Evolutionary conservation across 2,797 vertebrate species (phyloP).

Genomic region (Melanogrammus aeglefinus): DNA sequence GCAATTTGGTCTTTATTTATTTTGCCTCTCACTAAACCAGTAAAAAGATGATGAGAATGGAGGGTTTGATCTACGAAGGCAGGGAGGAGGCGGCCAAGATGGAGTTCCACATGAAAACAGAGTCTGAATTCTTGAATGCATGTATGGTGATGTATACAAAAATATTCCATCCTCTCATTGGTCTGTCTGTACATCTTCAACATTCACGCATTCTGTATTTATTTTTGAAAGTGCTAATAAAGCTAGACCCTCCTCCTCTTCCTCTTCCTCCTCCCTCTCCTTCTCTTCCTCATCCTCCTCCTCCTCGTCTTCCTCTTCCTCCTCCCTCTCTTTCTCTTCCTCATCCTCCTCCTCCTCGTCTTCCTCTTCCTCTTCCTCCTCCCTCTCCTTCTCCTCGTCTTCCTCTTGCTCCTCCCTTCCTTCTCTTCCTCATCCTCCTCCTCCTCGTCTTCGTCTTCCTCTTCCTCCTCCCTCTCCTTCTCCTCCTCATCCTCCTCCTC

Average conservation of each 20-base stretch:
- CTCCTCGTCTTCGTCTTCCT: not conserved
- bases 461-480: not conserved
- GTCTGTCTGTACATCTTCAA: not conserved
- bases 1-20: not conserved
- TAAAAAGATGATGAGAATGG: constrained; percentile 17
- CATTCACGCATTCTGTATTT: not conserved
- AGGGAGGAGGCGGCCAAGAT: constrained; percentile 72
- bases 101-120: constrained; percentile 34
- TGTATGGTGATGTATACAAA: not conserved
- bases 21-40: not conserved
- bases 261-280: constrained; percentile 9
- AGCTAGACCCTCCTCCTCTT: not conserved
- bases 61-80: constrained; percentile 62
- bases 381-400: too few relatives aligned
- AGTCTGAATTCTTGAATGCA: not conserved
- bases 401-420: too few relatives aligned
- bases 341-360: not conserved
- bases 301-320: too few relatives aligned
- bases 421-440: not conserved
- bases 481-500: too few relatives aligned
- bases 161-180: not conserved
- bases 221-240: not conserved
- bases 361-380: not conserved
- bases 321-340: too few relatives aligned
- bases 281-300: not conserved